Evolutionary conservation across 2,797 vertebrate species (phyloP), one percentile per base, ranked within the genome.

Genomic region (Sebastes melanostomus): DNA sequence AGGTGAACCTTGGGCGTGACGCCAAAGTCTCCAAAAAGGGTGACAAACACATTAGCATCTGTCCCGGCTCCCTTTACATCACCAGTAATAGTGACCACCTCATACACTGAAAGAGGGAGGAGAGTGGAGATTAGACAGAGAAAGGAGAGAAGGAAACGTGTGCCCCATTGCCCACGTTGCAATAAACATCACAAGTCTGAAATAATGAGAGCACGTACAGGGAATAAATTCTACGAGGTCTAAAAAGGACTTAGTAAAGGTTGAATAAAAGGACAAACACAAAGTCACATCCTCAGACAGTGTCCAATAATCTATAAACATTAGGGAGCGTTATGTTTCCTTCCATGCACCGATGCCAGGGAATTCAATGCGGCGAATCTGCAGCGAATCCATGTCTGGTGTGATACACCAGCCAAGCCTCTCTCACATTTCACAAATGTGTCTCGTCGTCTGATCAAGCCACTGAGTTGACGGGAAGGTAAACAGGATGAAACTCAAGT

Each of bases 51-150:
- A 4, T 99, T 99, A 72, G 98, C 98, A 0, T 99, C 98, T 0
- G 98, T 99, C 62, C 98, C 98, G 1, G 98, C 98, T 70, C 97
- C 97, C 10, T 98, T 97, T 13, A 99, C 96, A 63, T 99, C 97
- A 42, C 98, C 98, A 0, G 98, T 99, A 77, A 98, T 91, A 0
- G 96, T 95, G 75, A 99, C 97, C 90, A 99, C 98, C 90, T 99
- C 98, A 0, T 99, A 99, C 75, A 99, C 98, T 99, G 76, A 25
- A 89, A 86, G 27, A 80, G 29, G 85, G 42, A 66, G 18, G 1
- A 81, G n/a, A 73, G 34, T 5, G 9, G 25, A 72, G 6, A 72
- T 62, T 16, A 69, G n/a, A 72, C 25, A 36, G 10, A 42, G 55
- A 52, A 8, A 8, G 8, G 9, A 24, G 11, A 27, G 8, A 36